A percentile compares a stretch with the other conserved stretches of the same genome.
phyloP scores from a whole-genome alignment of 1,140 invertebrate species.

The Drosophila subpulchrella region DNA sequence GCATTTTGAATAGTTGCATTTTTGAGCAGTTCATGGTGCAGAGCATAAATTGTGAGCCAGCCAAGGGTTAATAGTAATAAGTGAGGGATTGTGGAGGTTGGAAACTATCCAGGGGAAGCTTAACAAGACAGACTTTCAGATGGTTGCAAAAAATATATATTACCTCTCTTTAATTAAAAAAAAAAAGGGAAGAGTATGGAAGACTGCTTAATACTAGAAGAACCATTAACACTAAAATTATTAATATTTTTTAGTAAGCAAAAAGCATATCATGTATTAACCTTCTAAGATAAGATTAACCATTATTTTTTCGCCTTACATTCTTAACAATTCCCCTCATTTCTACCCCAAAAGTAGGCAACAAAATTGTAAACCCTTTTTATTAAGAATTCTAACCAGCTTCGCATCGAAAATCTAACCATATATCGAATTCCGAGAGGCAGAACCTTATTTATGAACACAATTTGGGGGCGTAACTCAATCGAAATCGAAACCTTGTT shows the following conservation, averaged over 20 bases:
- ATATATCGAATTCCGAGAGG: background rate
- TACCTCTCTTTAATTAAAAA: no score
- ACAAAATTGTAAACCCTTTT: background rate
- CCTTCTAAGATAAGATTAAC: no score
- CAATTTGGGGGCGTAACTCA: constrained; percentile 31
- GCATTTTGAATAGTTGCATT: constrained; percentile 62
- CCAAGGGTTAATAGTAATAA: constrained; percentile 20
- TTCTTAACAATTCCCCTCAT: background rate
- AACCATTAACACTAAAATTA: no score
- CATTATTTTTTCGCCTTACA: no score
- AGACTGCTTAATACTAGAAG: no score
- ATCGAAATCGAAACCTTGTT: constrained; percentile 59
- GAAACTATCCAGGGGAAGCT: constrained; percentile 5
- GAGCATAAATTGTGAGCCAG: constrained; percentile 29
- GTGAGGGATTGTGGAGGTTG: background rate
- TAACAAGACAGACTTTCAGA: background rate
- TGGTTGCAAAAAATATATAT: background rate
- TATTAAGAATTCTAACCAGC: background rate
- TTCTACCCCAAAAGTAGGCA: background rate
- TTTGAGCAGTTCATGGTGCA: constrained; percentile 49
- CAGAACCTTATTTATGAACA: constrained; percentile 30
- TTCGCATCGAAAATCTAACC: background rate
- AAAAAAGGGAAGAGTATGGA: no score
- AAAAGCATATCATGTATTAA: no score
- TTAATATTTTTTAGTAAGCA: no score